Conservation (phyloP, 2,797 vertebrate genomes). For the Hafferia zeledoni region DNA sequence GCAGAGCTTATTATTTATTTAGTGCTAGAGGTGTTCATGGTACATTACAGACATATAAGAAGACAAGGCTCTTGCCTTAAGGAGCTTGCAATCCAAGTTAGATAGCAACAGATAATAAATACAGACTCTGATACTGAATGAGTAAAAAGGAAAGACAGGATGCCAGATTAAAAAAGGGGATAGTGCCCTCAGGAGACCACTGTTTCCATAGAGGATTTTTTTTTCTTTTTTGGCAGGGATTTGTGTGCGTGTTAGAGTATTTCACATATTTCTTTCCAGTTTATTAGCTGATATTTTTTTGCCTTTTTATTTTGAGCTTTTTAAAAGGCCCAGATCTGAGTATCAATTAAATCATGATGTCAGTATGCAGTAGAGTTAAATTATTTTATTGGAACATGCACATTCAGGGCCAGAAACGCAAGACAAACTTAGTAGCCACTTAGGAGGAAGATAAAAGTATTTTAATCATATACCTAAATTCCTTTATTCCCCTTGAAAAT, state of each 20-base stretch:
- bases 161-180: not conserved
- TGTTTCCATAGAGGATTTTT: not conserved
- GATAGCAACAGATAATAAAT: conserved; percentile 50
- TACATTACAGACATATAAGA: conserved; percentile 33
- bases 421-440: not conserved
- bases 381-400: not conserved
- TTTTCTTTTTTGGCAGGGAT: not conserved
- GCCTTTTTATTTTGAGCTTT: not conserved
- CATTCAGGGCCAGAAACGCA: not conserved
- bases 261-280: not conserved
- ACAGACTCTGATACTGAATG: not conserved
- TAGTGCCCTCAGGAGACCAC: not conserved
- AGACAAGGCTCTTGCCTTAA: conserved; percentile 48
- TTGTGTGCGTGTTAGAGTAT: fast-evolving
- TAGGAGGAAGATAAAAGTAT: not conserved
- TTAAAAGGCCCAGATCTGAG: not conserved
- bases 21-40: conserved; percentile 36
- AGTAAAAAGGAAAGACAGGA: not conserved
- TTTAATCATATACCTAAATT: not conserved
- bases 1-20: conserved; percentile 56
- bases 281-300: not conserved
- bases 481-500: not conserved
- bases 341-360: not conserved
- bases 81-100: conserved; percentile 40
- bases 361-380: not conserved